Evolutionary conservation across 1,140 invertebrate genomes (phyloP).

Genomic region (Uloborus diversus): DNA sequence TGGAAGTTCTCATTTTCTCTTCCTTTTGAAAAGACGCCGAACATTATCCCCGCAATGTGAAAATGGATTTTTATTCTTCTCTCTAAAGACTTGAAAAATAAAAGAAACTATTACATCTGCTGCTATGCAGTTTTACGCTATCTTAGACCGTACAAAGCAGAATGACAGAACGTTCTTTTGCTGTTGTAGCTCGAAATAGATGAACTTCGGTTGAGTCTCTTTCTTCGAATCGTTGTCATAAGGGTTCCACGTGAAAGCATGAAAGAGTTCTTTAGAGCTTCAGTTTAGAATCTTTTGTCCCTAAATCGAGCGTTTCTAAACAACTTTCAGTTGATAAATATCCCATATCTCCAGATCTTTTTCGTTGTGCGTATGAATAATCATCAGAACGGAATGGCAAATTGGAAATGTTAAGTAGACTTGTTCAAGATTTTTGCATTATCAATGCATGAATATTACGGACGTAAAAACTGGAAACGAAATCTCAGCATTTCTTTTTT

Average conservation of each 20-base stretch:
- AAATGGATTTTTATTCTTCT: conserved; percentile 35
- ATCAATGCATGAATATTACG: no score
- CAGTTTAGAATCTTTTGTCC: conserved; percentile 27
- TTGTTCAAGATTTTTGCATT: no score
- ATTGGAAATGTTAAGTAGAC: no score
- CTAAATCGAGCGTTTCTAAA: conserved; percentile 33
- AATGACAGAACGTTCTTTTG: not conserved
- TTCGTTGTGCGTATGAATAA: no score
- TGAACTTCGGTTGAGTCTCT: not conserved
- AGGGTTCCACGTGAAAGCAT: not conserved
- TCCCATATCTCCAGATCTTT: no score
- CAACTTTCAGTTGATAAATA: conserved; percentile 26
- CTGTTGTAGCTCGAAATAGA: conserved; percentile 1
- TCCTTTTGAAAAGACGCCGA: conserved; percentile 29
- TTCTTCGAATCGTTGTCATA: conserved; percentile 35
- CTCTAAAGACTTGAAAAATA: not conserved
- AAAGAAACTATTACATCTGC: not conserved
- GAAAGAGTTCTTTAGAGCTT: conserved; percentile 2
- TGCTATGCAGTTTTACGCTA: conserved; percentile 22
- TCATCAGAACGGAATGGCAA: no score
- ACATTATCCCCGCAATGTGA: conserved; percentile 36
- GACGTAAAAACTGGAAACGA: no score
- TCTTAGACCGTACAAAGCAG: conserved; percentile 21
- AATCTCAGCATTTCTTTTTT: no score
- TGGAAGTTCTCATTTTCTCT: conserved; percentile 7